Base-by-base conservation (phyloP, 2,113 vertebrate genomes). In the Salvelinus sp. region DNA sequence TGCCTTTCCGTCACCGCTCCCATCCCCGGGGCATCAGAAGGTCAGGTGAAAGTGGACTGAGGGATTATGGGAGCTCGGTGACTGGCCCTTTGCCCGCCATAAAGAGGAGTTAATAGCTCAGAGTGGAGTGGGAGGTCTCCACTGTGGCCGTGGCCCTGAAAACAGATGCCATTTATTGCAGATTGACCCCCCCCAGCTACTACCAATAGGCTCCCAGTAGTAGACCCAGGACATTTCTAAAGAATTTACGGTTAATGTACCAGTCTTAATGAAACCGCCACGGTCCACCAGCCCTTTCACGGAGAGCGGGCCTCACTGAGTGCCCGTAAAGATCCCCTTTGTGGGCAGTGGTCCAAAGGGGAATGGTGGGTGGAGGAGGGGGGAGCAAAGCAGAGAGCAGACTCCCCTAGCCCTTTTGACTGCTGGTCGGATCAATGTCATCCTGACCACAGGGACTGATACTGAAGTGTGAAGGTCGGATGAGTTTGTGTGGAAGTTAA, bases 201-300 rank as follows among this genome's bases (percentile, higher is more conserved):
- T 83, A 87, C 86, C 85, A 83, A 82, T 79, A 86, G 64, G 69
- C 86, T 81, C 81, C 80, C 82, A 82, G 80, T 85, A 86, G 88
- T 83, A 85, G 83, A 79, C 76, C 75, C 57, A 65, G 66, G 74
- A 50, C 75, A 76, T 85, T 85, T 86, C 82, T 74, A 82, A 76
- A 75, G 87, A 88, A 89, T 90, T 91, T 92, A 90, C 83, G 89
- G 91, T 92, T 93, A 94, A 94, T 93, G 91, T 92, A 87, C 84
- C 90, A 50, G 81, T 82, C 82, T 91, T 93, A 93, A 93, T 92
- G 90, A 92, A 83, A 88, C 88, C 18, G 84, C 83, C 60, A 77
- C 78, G 87, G 84, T 89, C 86, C 75, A 78, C 72, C 83, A 78
- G 76, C 68, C 83, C 33, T 54, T 54, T 54, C 48, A 54, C 48